Percentiles rank a stretch among this genome's conserved stretches.
phyloP scores from a whole-genome alignment of 2,113 vertebrate genomes.

The Phrynocephalus versicolor region DNA sequence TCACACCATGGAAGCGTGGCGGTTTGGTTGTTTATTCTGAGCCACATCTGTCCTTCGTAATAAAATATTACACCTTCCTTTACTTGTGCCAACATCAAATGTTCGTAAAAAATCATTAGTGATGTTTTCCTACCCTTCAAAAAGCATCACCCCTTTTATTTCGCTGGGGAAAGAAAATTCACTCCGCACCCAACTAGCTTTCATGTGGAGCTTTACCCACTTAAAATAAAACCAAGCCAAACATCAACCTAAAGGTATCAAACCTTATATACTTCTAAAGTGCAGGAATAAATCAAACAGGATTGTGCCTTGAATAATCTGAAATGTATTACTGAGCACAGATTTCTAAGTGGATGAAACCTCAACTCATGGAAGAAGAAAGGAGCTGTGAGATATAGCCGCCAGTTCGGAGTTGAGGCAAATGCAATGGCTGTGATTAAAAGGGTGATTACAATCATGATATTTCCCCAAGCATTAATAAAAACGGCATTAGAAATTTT shows the following conservation, averaged over 20 bases:
- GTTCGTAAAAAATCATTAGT: conserved; percentile 52
- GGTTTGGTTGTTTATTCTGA: not conserved
- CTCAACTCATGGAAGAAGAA: conserved; percentile 28
- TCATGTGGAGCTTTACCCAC: conserved; percentile 51
- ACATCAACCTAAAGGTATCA: conserved; percentile 38
- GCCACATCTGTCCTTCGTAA: not conserved
- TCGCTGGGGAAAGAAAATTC: conserved; percentile 25
- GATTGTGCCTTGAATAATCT: conserved; percentile 8
- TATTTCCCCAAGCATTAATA: conserved; percentile 57
- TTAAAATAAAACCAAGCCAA: conserved; percentile 48
- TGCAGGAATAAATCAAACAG: conserved; percentile 48
- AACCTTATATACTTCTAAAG: conserved; percentile 43
- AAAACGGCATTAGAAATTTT: conserved; percentile 51
- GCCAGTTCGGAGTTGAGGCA: conserved; percentile 27
- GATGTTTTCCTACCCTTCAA: conserved; percentile 40
- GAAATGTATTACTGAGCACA: conserved; percentile 25
- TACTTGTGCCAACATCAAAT: conserved; percentile 38
- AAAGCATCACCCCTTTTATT: conserved; percentile 49
- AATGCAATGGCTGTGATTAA: conserved; percentile 56
- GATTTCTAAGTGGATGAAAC: not conserved
- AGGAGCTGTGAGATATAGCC: not conserved
- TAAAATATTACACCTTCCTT: conserved; percentile 9
- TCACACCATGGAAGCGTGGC: not conserved
- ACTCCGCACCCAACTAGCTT: conserved; percentile 34
- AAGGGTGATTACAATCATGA: conserved; percentile 53